phyloP scores from a whole-genome alignment of 23 tunicate genomes.

The Diplosoma virens region DNA sequence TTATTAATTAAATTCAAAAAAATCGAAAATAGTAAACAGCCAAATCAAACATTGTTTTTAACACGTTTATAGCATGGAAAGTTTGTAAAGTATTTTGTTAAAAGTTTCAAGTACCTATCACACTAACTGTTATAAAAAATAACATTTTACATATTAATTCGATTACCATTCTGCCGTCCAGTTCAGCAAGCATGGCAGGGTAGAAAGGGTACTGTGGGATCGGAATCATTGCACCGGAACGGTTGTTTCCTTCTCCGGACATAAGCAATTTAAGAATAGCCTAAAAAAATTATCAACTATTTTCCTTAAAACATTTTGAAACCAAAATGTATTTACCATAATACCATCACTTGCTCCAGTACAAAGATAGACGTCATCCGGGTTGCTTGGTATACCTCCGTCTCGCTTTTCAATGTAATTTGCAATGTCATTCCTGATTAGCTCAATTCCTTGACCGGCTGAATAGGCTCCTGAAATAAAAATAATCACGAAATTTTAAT shows the following conservation, averaged over 20 bases:
- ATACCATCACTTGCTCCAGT: constrained; percentile 99
- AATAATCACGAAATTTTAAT: no score
- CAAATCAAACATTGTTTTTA: no score
- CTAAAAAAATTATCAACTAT: constrained; percentile 13
- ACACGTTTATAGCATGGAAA: no score
- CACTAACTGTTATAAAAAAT: no score
- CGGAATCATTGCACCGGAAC: constrained; percentile 96
- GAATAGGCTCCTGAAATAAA: constrained; percentile 91
- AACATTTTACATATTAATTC: no score
- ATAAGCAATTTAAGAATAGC: constrained; percentile 87
- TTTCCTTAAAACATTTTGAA: neutral
- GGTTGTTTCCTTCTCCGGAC: constrained; percentile 67
- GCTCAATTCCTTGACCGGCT: constrained; percentile 78
- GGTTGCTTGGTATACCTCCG: constrained; percentile 70
- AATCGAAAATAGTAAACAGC: neutral
- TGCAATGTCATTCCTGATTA: constrained; percentile 82
- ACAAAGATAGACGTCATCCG: constrained; percentile 72
- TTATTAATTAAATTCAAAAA: no score
- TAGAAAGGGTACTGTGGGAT: constrained; percentile 98
- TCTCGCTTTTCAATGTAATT: constrained; percentile 82
- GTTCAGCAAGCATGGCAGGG: constrained; percentile 85
- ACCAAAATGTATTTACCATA: no score
- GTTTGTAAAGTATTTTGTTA: no score
- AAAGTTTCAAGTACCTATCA: no score
- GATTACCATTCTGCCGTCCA: constrained; percentile 58